Conservation (phyloP, 2,888 invertebrate species). For the Thereva nobilitata region DNA sequence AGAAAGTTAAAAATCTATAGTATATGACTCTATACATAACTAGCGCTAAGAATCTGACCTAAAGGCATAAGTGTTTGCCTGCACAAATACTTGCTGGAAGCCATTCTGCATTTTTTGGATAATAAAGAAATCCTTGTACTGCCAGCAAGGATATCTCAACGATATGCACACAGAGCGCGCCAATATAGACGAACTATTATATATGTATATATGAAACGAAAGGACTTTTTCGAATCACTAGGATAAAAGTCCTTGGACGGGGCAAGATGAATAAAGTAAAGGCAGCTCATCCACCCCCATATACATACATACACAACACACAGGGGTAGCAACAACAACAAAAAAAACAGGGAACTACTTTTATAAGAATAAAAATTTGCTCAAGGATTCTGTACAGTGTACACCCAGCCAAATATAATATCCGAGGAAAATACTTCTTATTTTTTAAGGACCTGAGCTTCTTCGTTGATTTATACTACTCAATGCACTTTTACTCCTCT, state of each 20-base stretch:
- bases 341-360: neutral
- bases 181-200: too few species aligned
- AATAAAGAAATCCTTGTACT: conserved; percentile 2
- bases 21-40: too few species aligned
- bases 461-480: conserved; percentile 23
- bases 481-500: neutral
- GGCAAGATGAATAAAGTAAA: too few species aligned
- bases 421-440: conserved; percentile 1
- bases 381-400: neutral
- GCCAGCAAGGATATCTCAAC: too few species aligned
- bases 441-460: neutral
- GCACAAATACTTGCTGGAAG: conserved; percentile 14
- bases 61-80: conserved; percentile 9
- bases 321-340: neutral
- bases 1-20: too few species aligned
- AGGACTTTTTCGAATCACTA: too few species aligned
- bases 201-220: too few species aligned
- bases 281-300: too few species aligned
- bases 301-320: too few species aligned
- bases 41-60: neutral
- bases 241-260: too few species aligned
- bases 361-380: conserved; percentile 1
- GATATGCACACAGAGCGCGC: too few species aligned
- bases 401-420: conserved; percentile 24
- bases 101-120: conserved; percentile 22